Conservation (phyloP, 2,113 vertebrate genomes). For the Dolichotis patagonum region DNA sequence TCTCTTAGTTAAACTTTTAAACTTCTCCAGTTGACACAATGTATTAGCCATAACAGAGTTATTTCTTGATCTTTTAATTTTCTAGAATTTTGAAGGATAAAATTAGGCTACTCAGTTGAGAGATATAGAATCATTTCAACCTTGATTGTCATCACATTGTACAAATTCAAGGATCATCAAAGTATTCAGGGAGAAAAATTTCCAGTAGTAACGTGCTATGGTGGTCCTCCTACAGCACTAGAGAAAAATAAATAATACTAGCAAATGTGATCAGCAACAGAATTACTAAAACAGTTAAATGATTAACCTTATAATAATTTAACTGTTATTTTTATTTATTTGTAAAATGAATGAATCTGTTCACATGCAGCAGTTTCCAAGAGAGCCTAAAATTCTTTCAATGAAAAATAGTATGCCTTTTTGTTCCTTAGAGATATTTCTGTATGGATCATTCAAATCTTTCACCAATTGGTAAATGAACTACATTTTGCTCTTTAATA, state of each 20-base stretch:
- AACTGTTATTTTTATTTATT: neutral
- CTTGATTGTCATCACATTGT: neutral
- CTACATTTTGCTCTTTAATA: neutral
- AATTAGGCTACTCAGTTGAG: neutral
- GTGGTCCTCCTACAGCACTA: neutral
- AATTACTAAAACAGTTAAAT: neutral
- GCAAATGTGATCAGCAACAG: neutral
- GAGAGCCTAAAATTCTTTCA: conserved; percentile 9
- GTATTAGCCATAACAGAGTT: neutral
- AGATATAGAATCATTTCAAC: neutral
- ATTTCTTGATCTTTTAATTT: neutral
- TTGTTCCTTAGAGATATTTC: neutral
- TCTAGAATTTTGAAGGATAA: neutral
- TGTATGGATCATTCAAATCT: neutral
- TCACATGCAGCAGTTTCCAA: conserved; percentile 16
- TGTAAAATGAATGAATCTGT: conserved; percentile 5
- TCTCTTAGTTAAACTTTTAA: no score
- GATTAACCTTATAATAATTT: neutral
- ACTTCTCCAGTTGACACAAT: no score
- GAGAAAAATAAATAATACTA: neutral
- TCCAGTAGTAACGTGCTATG: neutral
- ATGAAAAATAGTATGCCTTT: neutral
- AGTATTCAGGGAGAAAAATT: conserved; percentile 3
- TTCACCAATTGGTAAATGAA: neutral
- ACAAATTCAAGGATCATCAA: neutral